Base-by-base conservation (phyloP, 1,140 invertebrate genomes). In the Aphidius ervi region DNA sequence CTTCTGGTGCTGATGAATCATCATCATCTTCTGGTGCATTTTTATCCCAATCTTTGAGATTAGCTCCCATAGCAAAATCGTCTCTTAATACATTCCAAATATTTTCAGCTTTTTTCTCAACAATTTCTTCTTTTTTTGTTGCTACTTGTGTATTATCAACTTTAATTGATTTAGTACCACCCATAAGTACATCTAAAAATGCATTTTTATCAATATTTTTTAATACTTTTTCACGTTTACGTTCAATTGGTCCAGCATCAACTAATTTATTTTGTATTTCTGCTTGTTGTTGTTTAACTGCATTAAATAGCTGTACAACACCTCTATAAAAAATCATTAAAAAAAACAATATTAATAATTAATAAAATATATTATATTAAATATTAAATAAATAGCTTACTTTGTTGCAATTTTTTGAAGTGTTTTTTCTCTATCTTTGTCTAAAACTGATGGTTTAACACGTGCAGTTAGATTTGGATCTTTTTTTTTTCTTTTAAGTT, bases 41-140 rank as follows among this genome's bases (percentile, higher is more conserved):
- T 77, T 92, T 91, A 74, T 94, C 90, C 93, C 93, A 95, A 76
- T 95, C 91, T 80, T 94, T 94, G 79, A 94, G 84, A 77, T 90
- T 91, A 31, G 91, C 89, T 67, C 89, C 88, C 83, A 92, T 90
- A 84, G 92, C 91, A 72, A 92, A 95, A 74, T 94, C 91, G 70
- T 94, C 91, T 57, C 87, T 86, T 67, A 83, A 83, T 77, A 84
- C 80, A 73, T 78, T 81, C 87, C 86, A 82, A 63, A 76, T 63
- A 70, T 77, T 70, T 20, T 71, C 65, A 6, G 66, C 62, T 53
- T 63, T 61, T 10, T 62, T 56, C 10, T 53, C 46, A 40, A 61
- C 45, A 52, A 49, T 59, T 9, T 62, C 54, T 48, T 62, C 53
- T 0, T 37, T 41, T 42, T 66, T 62, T 23, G 62, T 7, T 9